Evolutionary conservation across 2,113 vertebrate genomes (phyloP).

Genomic region (Gnathonemus echidnorhynchus): DNA sequence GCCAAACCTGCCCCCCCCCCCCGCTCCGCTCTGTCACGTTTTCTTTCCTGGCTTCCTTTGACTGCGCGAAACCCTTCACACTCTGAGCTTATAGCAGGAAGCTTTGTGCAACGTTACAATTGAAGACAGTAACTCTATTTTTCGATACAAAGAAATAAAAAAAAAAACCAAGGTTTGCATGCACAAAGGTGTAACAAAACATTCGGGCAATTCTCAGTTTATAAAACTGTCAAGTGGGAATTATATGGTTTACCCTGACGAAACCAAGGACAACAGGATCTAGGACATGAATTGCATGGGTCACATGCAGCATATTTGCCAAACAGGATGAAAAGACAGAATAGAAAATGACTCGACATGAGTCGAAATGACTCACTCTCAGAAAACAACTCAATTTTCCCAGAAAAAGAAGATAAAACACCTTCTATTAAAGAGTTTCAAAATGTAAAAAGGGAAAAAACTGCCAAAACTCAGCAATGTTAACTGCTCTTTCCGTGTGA

Average conservation of each 20-base stretch:
- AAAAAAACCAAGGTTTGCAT: not conserved
- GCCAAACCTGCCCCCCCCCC: not conserved
- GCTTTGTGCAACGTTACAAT: not conserved
- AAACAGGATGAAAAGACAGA: not conserved
- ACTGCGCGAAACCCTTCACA: not conserved
- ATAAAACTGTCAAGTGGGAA: slow-evolving; percentile 23
- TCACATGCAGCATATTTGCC: not conserved
- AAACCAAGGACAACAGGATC: slow-evolving; percentile 5
- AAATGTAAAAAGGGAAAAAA: not conserved
- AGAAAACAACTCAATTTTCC: not conserved
- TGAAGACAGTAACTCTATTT: not conserved
- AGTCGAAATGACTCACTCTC: not conserved
- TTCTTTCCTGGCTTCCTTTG: not conserved
- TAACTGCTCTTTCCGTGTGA: not conserved
- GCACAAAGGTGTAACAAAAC: slow-evolving; percentile 9
- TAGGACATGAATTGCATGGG: not conserved
- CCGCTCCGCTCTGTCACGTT: not conserved
- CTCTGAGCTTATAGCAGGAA: not conserved
- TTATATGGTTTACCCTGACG: slow-evolving; percentile 6
- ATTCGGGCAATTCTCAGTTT: slow-evolving; percentile 8
- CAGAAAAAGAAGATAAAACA: not conserved
- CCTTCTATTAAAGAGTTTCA: not conserved
- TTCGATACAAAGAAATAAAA: not conserved
- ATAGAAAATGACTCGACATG: slow-evolving; percentile 4
- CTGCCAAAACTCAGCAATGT: not conserved